Evolutionary conservation across 2,113 vertebrate species (phyloP).

Genomic region (Zapornia atra): DNA sequence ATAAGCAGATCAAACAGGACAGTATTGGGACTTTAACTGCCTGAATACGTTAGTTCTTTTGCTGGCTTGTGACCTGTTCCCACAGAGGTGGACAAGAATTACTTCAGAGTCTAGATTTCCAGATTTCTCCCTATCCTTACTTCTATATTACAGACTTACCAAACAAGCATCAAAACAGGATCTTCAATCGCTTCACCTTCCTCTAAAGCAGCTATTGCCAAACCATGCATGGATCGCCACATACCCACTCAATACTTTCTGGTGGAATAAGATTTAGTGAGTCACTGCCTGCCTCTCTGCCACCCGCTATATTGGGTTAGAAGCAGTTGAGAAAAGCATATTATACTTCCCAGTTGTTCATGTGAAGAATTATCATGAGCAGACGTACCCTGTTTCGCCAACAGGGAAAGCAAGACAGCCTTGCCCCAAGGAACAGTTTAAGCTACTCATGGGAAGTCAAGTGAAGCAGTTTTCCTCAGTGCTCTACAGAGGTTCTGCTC

Average conservation of each 20-base stretch:
- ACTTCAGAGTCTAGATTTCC: not conserved
- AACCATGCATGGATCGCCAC: not conserved
- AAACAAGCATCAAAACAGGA: not conserved
- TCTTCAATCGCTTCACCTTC: not conserved
- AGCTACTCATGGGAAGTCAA: not conserved
- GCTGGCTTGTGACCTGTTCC: not conserved
- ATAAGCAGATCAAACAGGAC: not conserved
- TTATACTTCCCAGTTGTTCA: not conserved
- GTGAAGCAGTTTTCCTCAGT: not conserved
- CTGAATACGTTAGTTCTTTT: not conserved
- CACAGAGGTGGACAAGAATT: not conserved
- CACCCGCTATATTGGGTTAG: not conserved
- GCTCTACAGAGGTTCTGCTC: not conserved
- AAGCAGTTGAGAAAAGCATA: not conserved
- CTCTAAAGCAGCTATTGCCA: not conserved
- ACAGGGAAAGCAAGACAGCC: not conserved
- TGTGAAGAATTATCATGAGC: not conserved
- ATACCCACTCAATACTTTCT: not conserved
- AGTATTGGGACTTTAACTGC: not conserved
- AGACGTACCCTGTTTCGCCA: not conserved
- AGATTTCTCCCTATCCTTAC: not conserved
- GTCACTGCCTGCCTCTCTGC: not conserved
- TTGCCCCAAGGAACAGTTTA: not conserved
- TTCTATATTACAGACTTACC: not conserved
- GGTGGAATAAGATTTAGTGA: not conserved